Conservation (phyloP, 2,888 invertebrate genomes). For the Sycophila texana region DNA sequence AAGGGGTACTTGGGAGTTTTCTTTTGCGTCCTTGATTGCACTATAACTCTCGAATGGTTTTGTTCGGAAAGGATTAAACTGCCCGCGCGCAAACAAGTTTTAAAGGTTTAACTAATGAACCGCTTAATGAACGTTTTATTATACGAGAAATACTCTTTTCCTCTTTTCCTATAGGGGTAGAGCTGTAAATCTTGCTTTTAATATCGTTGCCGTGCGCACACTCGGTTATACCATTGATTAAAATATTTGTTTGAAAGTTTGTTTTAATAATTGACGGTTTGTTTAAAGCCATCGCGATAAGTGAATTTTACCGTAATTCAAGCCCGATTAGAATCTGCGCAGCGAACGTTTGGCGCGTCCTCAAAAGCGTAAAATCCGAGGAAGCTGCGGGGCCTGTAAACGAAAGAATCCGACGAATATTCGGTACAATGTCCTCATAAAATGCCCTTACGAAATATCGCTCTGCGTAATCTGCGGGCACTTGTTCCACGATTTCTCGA, state of each 20-base stretch:
- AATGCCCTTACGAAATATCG: too few relatives aligned
- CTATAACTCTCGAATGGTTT: too few relatives aligned
- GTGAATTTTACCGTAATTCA: constrained; percentile 10
- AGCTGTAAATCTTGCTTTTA: constrained; percentile 11
- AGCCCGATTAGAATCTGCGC: background rate
- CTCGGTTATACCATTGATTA: background rate
- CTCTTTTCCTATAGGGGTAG: background rate
- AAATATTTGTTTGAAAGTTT: background rate
- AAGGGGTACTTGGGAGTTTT: too few relatives aligned
- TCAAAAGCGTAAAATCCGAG: constrained; percentile 2
- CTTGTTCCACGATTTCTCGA: too few relatives aligned
- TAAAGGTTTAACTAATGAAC: constrained; percentile 27
- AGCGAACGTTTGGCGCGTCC: background rate
- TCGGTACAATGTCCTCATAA: too few relatives aligned
- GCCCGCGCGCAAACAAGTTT: background rate
- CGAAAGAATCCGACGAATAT: background rate
- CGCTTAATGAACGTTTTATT: constrained; percentile 21
- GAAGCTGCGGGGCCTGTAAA: background rate
- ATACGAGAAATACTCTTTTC: background rate
- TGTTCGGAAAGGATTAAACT: too few relatives aligned
- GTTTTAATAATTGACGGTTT: constrained; percentile 7
- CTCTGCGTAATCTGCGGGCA: too few relatives aligned
- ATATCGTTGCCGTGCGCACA: background rate
- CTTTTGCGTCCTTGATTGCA: too few relatives aligned
- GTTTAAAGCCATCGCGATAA: background rate